A percentile compares a stretch with the other conserved stretches of the same genome.
phyloP scores from a whole-genome alignment of 2,113 vertebrate genomes.

The Phyllostomus discolor region DNA sequence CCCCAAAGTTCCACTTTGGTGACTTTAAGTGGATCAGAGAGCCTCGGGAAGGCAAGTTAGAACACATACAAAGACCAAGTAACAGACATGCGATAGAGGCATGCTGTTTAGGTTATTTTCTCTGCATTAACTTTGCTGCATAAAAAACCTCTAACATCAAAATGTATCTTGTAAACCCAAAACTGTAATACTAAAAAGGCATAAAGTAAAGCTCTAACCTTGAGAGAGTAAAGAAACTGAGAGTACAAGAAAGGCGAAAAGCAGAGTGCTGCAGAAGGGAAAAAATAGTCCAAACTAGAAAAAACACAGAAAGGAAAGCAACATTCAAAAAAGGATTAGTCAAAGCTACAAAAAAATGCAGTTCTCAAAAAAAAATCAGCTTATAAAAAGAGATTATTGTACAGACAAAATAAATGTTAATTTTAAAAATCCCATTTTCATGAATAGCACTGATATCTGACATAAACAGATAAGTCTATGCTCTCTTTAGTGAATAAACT shows the following conservation, averaged over 20 bases:
- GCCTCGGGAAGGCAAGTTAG: background rate
- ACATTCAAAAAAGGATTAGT: slow-evolving; percentile 83
- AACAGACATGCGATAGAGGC: slow-evolving; percentile 36
- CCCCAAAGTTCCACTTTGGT: slow-evolving; percentile 18
- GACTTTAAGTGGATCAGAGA: background rate
- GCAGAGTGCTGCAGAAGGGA: slow-evolving; percentile 85
- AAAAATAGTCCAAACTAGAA: slow-evolving; percentile 88
- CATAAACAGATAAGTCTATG: background rate
- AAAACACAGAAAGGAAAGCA: slow-evolving; percentile 84
- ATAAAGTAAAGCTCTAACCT: slow-evolving; percentile 85
- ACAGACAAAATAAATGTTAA: slow-evolving; percentile 72
- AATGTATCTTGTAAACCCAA: slow-evolving; percentile 46
- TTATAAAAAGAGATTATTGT: slow-evolving; percentile 72
- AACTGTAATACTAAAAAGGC: slow-evolving; percentile 43
- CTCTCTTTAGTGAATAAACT: background rate
- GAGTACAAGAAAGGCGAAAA: slow-evolving; percentile 86
- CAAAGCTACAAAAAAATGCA: slow-evolving; percentile 79
- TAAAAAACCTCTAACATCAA: slow-evolving; percentile 38
- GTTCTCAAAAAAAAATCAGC: slow-evolving; percentile 72
- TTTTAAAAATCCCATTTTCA: slow-evolving; percentile 68
- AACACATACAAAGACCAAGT: slow-evolving; percentile 33
- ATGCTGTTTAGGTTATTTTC: slow-evolving; percentile 42
- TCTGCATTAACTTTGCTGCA: slow-evolving; percentile 5
- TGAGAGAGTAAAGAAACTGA: slow-evolving; percentile 85
- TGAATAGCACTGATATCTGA: slow-evolving; percentile 9